phyloP scores from a whole-genome alignment of 2,888 invertebrate species.

The Drosophila neutralis region DNA sequence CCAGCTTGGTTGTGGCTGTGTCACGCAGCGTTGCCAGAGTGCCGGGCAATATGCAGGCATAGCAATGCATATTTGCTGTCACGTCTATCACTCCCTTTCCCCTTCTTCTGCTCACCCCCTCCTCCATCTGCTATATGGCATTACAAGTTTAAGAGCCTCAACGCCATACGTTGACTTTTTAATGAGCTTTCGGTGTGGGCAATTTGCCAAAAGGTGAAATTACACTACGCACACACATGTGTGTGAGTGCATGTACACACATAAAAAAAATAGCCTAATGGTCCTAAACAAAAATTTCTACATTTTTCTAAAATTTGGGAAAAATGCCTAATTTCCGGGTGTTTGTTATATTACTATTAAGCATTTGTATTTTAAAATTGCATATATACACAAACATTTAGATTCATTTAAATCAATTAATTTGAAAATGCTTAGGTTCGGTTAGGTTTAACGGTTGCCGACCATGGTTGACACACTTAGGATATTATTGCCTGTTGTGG shows the following conservation, averaged over 20 bases:
- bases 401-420: neutral
- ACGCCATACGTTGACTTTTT: slow-evolving; percentile 76
- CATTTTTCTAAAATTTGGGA: neutral
- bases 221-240: slow-evolving; percentile 30
- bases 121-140: slow-evolving; percentile 27
- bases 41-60: slow-evolving; percentile 47
- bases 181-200: slow-evolving; percentile 73
- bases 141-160: slow-evolving; percentile 69
- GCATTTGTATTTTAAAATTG: neutral
- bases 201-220: slow-evolving; percentile 74
- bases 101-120: neutral
- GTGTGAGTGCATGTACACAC: neutral
- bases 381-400: neutral
- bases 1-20: slow-evolving; percentile 59
- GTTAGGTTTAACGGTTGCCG: too few relatives aligned
- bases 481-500: too few relatives aligned
- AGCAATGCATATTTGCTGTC: slow-evolving; percentile 47
- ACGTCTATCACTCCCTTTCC: slow-evolving; percentile 7
- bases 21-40: slow-evolving; percentile 50
- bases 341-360: neutral
- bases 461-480: too few relatives aligned
- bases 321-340: neutral
- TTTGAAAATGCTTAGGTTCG: neutral
- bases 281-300: too few relatives aligned
- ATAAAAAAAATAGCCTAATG: neutral